phyloP scores from a whole-genome alignment of 2,888 invertebrate species.

The Lagria hirta region DNA sequence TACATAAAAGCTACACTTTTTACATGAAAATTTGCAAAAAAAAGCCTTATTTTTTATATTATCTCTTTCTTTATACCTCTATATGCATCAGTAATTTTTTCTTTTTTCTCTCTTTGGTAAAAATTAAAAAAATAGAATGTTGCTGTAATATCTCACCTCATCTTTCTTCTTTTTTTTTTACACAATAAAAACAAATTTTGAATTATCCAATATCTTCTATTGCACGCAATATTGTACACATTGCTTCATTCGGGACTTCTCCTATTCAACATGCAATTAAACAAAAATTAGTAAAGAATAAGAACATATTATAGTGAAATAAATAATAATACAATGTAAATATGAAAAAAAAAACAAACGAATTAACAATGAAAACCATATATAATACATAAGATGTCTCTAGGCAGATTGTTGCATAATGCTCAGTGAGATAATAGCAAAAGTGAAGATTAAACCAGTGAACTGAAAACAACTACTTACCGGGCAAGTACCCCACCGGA shows the following conservation, averaged over 20 bases:
- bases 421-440: no score
- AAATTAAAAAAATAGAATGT: conserved; percentile 10
- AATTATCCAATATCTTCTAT: conserved; percentile 29
- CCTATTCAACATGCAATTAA: conserved; percentile 41
- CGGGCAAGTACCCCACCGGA: no score
- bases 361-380: no score
- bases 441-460: no score
- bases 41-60: conserved; percentile 11
- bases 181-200: conserved; percentile 13
- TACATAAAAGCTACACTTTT: conserved; percentile 26
- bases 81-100: no score
- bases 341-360: no score
- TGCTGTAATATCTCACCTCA: conserved; percentile 11
- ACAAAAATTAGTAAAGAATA: conserved; percentile 36
- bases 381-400: no score
- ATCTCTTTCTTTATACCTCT: background rate
- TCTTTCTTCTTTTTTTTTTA: conserved; percentile 10
- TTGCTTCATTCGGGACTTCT: conserved; percentile 35
- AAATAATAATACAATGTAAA: no score
- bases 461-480: no score
- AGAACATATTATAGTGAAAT: no score
- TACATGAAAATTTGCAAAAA: conserved; percentile 19
- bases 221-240: conserved; percentile 26
- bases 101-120: conserved; percentile 27
- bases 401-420: no score